Evolutionary conservation across 2,888 invertebrate genomes (phyloP).

Genomic region (Rhagonycha lutea): DNA sequence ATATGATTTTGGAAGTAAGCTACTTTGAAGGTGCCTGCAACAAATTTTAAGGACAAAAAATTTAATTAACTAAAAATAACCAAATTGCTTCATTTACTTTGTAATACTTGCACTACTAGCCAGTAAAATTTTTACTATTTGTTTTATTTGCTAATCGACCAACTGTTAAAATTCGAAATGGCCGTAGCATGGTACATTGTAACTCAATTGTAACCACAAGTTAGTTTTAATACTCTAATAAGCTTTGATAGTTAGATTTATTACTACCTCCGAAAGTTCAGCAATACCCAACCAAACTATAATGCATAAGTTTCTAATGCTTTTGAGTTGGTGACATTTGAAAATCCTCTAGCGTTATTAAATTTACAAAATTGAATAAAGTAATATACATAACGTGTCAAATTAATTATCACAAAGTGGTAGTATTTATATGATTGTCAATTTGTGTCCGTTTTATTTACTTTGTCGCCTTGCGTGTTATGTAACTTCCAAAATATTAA

Average conservation of each 20-base stretch:
- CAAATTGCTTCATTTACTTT: background rate
- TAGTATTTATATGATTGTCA: background rate
- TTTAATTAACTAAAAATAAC: background rate
- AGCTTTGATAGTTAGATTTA: slow-evolving; percentile 23
- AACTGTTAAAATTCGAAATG: slow-evolving; percentile 28
- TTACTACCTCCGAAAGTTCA: slow-evolving; percentile 13
- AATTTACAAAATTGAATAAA: background rate
- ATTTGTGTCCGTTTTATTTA: background rate
- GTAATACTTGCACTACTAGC: background rate
- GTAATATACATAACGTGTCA: background rate
- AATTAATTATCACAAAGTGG: background rate
- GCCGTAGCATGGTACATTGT: slow-evolving; percentile 26
- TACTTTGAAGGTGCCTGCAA: too few relatives aligned
- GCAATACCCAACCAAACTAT: background rate
- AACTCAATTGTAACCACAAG: slow-evolving; percentile 29
- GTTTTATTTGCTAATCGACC: slow-evolving; percentile 23
- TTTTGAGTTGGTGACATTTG: background rate
- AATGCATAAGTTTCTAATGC: slow-evolving; percentile 16
- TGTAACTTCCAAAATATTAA: background rate
- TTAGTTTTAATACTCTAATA: slow-evolving; percentile 30
- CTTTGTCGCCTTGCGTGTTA: background rate
- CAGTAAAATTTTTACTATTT: slow-evolving; percentile 5
- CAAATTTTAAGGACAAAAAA: background rate
- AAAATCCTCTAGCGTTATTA: background rate
- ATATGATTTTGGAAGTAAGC: background rate